phyloP scores from a whole-genome alignment of 2,113 vertebrate genomes.

The Psittacus erithacus region DNA sequence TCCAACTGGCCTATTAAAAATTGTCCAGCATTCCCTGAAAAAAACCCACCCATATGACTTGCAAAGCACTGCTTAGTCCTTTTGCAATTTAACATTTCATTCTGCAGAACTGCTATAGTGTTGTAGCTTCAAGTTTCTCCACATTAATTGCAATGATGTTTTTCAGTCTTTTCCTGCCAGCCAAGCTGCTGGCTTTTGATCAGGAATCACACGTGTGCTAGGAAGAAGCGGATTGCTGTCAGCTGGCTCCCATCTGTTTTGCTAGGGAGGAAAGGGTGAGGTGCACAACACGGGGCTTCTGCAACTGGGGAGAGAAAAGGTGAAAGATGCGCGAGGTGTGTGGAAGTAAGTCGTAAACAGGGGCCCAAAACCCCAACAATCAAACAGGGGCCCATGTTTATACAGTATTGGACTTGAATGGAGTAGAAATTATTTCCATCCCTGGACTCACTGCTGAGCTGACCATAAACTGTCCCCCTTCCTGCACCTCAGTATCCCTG shows the following conservation, averaged over 20 bases:
- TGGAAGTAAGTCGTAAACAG: neutral
- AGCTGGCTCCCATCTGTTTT: neutral
- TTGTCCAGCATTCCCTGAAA: neutral
- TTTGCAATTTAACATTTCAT: neutral
- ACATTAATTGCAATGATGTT: constrained; percentile 40
- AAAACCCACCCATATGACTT: constrained; percentile 5
- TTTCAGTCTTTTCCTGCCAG: constrained; percentile 57
- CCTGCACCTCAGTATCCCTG: neutral
- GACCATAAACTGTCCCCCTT: neutral
- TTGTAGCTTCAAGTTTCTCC: constrained; percentile 36
- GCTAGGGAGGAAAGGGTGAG: neutral
- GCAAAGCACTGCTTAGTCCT: neutral
- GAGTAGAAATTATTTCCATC: neutral
- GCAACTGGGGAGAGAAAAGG: neutral
- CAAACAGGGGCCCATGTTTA: neutral
- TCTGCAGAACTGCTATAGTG: neutral
- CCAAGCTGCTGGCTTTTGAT: constrained; percentile 36
- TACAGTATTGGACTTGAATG: neutral
- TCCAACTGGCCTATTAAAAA: neutral
- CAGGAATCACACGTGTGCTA: constrained; percentile 12
- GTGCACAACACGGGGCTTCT: neutral
- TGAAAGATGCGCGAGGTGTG: neutral
- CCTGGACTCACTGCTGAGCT: neutral
- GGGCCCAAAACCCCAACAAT: neutral
- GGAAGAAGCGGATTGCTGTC: neutral